phyloP scores from a whole-genome alignment of 2,888 invertebrate species.

The Netelia inedita region DNA sequence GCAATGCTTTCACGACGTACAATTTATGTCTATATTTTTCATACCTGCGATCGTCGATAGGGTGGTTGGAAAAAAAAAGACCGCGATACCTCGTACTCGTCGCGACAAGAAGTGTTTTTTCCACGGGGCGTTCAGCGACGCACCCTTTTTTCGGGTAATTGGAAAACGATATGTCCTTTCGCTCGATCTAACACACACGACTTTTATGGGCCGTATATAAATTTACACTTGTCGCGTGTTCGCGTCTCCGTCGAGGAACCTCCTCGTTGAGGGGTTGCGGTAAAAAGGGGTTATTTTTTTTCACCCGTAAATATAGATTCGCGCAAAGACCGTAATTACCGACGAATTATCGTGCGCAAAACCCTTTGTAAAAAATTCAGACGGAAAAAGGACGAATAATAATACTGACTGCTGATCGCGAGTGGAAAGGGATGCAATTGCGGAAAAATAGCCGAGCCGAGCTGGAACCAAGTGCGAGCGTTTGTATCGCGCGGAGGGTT shows the following conservation, averaged over 20 bases:
- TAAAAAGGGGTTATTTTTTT: slow-evolving; percentile 15
- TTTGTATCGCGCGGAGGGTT: slow-evolving; percentile 46
- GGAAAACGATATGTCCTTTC: slow-evolving; percentile 75
- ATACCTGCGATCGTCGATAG: slow-evolving; percentile 66
- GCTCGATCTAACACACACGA: slow-evolving; percentile 48
- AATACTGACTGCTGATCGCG: slow-evolving; percentile 25
- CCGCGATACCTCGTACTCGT: slow-evolving; percentile 25
- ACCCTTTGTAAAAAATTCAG: slow-evolving; percentile 14
- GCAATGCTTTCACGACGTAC: slow-evolving; percentile 42
- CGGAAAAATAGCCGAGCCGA: slow-evolving; percentile 27
- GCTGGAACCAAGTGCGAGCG: not conserved
- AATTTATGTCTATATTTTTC: slow-evolving; percentile 47
- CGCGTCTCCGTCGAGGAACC: not conserved
- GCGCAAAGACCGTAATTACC: slow-evolving; percentile 21
- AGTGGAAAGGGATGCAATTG: slow-evolving; percentile 48
- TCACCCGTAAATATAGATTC: not conserved
- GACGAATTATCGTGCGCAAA: slow-evolving; percentile 30
- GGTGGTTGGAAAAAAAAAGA: slow-evolving; percentile 21
- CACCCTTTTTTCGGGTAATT: slow-evolving; percentile 73
- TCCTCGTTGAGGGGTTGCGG: slow-evolving; percentile 1
- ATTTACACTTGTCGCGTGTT: slow-evolving; percentile 46
- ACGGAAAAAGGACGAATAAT: slow-evolving; percentile 16
- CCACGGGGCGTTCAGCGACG: slow-evolving; percentile 10
- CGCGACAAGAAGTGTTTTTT: slow-evolving; percentile 42
- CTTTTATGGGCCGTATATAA: slow-evolving; percentile 24